phyloP scores from a whole-genome alignment of 2,797 vertebrate genomes.

The Gobionotothen gibberifrons region DNA sequence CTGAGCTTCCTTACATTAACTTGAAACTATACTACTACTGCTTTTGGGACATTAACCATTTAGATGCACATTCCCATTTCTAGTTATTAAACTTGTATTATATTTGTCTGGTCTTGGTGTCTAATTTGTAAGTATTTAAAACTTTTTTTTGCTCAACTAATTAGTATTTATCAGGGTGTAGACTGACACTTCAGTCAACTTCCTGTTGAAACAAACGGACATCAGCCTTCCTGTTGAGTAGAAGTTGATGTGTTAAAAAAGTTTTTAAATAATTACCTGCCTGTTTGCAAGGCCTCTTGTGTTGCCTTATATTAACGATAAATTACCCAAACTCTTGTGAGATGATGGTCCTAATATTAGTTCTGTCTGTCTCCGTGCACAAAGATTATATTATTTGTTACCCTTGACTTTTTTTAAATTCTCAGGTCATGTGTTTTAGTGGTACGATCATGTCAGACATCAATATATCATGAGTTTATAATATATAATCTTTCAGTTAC shows the following conservation, averaged over 20 bases:
- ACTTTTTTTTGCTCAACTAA: neutral
- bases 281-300: neutral
- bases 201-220: neutral
- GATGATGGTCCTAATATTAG: neutral
- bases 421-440: constrained; percentile 15
- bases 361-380: constrained; percentile 14
- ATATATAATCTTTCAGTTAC: neutral
- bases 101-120: neutral
- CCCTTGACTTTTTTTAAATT: neutral
- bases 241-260: neutral
- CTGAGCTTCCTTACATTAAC: neutral
- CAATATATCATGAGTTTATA: neutral
- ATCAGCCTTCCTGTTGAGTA: neutral
- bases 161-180: neutral
- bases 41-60: neutral
- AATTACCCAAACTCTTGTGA: neutral
- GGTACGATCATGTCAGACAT: neutral
- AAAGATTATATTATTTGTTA: neutral
- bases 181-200: neutral
- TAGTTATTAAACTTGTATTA: constrained; percentile 6
- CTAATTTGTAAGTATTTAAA: neutral
- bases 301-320: neutral
- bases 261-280: constrained; percentile 4
- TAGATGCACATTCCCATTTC: neutral
- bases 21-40: neutral